Conservation (phyloP, 2,113 vertebrate species). For the Mormyrus iriodes region DNA sequence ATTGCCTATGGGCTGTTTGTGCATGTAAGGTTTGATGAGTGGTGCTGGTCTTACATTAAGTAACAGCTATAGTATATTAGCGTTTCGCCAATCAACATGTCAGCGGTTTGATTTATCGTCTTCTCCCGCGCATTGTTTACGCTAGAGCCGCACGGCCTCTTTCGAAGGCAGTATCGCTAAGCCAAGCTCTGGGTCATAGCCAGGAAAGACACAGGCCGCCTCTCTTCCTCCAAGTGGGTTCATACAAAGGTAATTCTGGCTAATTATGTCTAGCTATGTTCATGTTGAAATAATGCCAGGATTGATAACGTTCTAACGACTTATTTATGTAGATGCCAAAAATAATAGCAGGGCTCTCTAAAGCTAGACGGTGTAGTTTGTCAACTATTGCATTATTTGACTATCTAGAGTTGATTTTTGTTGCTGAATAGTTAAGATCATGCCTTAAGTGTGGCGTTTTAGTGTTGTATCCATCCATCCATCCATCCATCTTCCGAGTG, state of each 20-base stretch:
- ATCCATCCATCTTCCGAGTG: background rate
- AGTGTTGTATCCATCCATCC: background rate
- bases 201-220: background rate
- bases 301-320: background rate
- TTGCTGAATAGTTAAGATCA: background rate
- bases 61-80: constrained; percentile 7
- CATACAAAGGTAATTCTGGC: background rate
- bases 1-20: background rate
- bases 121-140: background rate
- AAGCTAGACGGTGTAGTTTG: background rate
- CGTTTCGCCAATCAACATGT: background rate
- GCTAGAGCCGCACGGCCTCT: background rate
- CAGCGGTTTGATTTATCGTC: background rate
- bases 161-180: background rate
- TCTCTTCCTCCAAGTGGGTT: background rate
- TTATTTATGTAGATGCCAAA: background rate
- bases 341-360: background rate
- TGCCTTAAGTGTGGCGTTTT: background rate
- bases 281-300: background rate
- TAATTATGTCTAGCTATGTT: constrained; percentile 10
- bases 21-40: background rate
- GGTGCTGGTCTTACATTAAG: background rate
- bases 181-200: background rate
- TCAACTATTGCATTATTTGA: background rate
- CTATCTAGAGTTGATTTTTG: background rate